Conservation (phyloP, 2,113 vertebrate genomes). For the Tapirus terrestris region DNA sequence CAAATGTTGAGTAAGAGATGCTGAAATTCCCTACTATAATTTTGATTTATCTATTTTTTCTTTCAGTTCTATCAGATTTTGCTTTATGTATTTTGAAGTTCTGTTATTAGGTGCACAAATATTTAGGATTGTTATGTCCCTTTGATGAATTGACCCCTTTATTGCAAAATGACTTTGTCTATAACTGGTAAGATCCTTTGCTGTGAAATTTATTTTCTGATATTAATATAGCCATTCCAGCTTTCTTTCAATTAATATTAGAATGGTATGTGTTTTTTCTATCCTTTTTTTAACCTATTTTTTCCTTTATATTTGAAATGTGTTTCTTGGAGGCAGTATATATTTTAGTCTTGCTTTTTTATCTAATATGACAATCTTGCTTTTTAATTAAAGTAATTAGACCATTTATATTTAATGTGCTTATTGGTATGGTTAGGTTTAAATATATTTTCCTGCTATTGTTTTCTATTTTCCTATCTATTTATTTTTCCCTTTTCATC, state of each 20-base stretch:
- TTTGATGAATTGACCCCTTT: background rate
- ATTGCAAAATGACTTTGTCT: background rate
- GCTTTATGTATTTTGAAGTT: background rate
- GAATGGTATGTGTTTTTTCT: background rate
- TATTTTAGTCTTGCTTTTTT: background rate
- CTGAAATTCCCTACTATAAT: background rate
- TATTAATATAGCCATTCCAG: background rate
- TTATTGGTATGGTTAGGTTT: background rate
- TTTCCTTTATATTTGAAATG: background rate
- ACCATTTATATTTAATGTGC: conserved; percentile 8
- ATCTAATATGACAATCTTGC: background rate
- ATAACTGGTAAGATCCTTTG: background rate
- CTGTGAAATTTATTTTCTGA: conserved; percentile 22
- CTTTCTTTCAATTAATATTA: conserved; percentile 14
- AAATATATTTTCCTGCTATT: background rate
- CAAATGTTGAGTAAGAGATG: background rate
- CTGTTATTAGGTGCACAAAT: background rate
- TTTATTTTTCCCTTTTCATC: background rate
- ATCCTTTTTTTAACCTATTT: background rate
- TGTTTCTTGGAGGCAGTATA: background rate
- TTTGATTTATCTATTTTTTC: background rate
- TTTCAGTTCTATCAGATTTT: conserved; percentile 36
- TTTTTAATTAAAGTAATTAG: background rate
- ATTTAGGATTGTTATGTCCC: background rate
- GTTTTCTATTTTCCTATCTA: background rate